A percentile compares a stretch with the other conserved stretches of the same genome.
These are phyloP conservation scores for Streptopelia turtur DNA, from an alignment of 2,797 vertebrate species.

Conservation along the genomic window DNA sequence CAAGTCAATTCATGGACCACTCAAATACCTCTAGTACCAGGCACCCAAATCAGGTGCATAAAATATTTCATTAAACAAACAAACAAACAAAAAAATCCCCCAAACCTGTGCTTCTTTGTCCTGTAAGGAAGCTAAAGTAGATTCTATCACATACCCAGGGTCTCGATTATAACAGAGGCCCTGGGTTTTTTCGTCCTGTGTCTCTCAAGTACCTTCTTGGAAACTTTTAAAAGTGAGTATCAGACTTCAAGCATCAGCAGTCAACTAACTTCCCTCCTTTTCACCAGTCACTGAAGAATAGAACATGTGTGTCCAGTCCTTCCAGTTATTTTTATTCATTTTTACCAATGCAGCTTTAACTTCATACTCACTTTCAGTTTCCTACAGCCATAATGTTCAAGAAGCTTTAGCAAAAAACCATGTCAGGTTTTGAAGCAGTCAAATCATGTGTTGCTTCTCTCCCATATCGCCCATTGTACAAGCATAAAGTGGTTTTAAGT, in stretches of 20 bases:
- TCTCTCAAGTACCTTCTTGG: constrained; percentile 11
- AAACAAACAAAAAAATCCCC: neutral
- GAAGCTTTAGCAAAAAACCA: neutral
- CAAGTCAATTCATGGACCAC: constrained; percentile 50
- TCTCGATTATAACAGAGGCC: neutral
- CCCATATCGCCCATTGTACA: neutral
- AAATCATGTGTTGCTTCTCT: neutral
- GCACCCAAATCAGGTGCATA: constrained; percentile 23
- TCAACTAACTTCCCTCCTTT: neutral
- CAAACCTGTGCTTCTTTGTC: constrained; percentile 38
- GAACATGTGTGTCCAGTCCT: neutral
- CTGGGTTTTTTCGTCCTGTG: neutral
- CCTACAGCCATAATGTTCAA: neutral
- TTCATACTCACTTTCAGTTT: neutral
- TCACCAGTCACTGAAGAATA: neutral
- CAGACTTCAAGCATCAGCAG: neutral
- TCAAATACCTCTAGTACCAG: constrained; percentile 65
- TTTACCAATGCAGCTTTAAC: neutral
- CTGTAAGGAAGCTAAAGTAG: constrained; percentile 28
- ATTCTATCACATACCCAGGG: neutral
- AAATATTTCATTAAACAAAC: neutral
- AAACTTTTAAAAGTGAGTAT: neutral
- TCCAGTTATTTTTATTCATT: neutral
- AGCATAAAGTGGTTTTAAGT: constrained; percentile 43
- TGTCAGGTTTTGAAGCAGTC: constrained; percentile 5